Evolutionary conservation across 2,888 invertebrate species (phyloP).

Genomic region (Ferrisia virgata): DNA sequence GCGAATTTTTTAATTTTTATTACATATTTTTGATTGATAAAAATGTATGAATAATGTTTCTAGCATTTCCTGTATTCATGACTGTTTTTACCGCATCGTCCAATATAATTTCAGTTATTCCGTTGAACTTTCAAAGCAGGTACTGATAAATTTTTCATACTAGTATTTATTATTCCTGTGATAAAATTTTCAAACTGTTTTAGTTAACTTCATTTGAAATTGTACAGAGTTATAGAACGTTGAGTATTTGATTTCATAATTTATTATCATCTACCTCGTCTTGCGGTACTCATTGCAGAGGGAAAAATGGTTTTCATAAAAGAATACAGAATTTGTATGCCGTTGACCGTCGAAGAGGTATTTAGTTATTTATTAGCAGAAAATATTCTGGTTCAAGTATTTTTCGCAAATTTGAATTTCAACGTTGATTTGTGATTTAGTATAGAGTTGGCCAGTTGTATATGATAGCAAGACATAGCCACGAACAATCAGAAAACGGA

Average conservation of each 20-base stretch:
- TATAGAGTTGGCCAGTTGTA: constrained; percentile 88
- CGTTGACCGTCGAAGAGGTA: constrained; percentile 87
- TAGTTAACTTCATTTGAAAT: neutral
- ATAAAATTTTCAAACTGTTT: neutral
- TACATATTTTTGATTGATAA: too few species aligned
- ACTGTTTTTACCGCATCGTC: neutral
- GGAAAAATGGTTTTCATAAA: constrained; percentile 74
- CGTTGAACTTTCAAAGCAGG: neutral
- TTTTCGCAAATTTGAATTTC: neutral
- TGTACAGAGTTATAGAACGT: too few species aligned
- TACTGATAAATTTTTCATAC: neutral
- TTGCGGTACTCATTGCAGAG: neutral
- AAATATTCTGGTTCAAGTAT: too few species aligned
- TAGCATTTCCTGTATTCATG: too few species aligned
- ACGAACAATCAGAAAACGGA: constrained; percentile 83
- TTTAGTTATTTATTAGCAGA: constrained; percentile 46
- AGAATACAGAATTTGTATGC: constrained; percentile 91
- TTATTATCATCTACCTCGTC: neutral
- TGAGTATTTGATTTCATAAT: neutral
- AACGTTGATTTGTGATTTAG: constrained; percentile 55
- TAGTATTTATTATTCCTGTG: neutral
- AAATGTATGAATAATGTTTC: neutral
- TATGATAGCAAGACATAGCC: constrained; percentile 91
- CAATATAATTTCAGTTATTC: neutral
- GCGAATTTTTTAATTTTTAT: too few species aligned